Evolutionary conservation across 2,113 vertebrate species (phyloP), one percentile per base, ranked within the genome.

Genomic region (Centropristis striata): DNA sequence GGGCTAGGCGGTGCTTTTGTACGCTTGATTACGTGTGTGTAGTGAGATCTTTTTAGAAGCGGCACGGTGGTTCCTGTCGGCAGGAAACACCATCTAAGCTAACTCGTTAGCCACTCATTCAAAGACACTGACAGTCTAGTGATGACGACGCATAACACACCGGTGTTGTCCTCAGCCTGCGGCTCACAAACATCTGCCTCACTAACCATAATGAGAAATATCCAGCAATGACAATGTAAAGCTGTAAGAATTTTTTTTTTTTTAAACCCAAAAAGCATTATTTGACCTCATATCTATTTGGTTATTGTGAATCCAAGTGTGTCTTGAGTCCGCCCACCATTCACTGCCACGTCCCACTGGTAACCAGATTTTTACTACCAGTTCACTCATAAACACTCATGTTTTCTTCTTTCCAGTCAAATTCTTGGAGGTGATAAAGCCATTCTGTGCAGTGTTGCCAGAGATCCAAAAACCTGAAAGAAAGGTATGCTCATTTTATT

Each of bases 371-470:
- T 6, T 47, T 41, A 61, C 25, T 7, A 8, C 55, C 21, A 37
- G 2, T 5, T 70, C 16, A 60, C 32, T 23, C 46, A 16, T 12
- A 47, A 51, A 28, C 25, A 5, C 58, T 71, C 6, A 1, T 47
- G 2, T 73, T 37, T 80, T 64, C 73, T 85, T 77, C 41, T 58
- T 55, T 90, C 3, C 94, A 99, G 98, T 99, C 92, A 99, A 99
- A 93, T 99, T 99, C 87, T 95, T 99, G 87, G 98, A 99, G 93
- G 98, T 99, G 66, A 99, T 99, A 88, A 99, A 99, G 94, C 98
- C 98, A 12, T 99, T 99, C 95, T 99, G 98, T 90, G 98, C 97
- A 66, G 97, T 99, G 78, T 91, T 99, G 83, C 98, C 98, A 77
- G 98, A 99, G 81, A 99, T 99, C 71, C 98, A 99, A 80, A 99